Evolutionary conservation across 2,797 vertebrate species (phyloP), one percentile per base, ranked within the genome.

Genomic region (Lutjanus argentimaculatus): DNA sequence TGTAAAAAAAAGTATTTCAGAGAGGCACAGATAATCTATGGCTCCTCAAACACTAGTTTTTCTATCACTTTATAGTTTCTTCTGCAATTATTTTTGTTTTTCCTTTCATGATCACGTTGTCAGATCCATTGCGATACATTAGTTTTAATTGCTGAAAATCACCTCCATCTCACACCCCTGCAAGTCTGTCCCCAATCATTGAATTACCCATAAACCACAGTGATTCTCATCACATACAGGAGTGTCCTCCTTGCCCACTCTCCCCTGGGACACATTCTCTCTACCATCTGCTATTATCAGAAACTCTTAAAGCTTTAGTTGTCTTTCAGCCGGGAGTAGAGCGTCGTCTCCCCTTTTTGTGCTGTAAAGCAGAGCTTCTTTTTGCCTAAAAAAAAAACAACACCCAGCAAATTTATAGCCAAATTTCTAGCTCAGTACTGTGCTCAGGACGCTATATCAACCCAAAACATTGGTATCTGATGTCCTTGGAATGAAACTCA

Each of bases 271-370:
- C 61, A 16, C 49, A 14, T 62, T 79, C 55, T 77, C 21, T 71
- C 82, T 17, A 83, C 88, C 88, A 89, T 90, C 88, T 88, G 90
- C 76, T 86, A 56, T 72, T 66, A 77, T 79, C 78, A 82, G 61
- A 84, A 89, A 85, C 67, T 75, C 68, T 58, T 63, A 83, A 77
- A 77, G 80, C 63, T 76, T 61, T 17, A 16, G 42, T 72, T 69
- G 72, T 85, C 72, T 67, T 51, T 13, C 67, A 77, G 55, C 51
- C 49, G 55, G 65, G 70, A 53, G 46, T 80, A 72, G 68, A 77
- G 45, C 72, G 75, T 56, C 76, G 59, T 43, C 61, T 70, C 56
- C 10, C 2, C 42, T 58, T 66, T 53, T 51, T 59, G 49, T 75
- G 74, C 66, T 45, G 22, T 13, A 80, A 72, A 75, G 58, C 40